A percentile compares a stretch with the other conserved stretches of the same genome.
These are phyloP conservation scores for Platycheirus albimanus DNA, from an alignment of 2,888 invertebrate species.

Conservation along the genomic window DNA sequence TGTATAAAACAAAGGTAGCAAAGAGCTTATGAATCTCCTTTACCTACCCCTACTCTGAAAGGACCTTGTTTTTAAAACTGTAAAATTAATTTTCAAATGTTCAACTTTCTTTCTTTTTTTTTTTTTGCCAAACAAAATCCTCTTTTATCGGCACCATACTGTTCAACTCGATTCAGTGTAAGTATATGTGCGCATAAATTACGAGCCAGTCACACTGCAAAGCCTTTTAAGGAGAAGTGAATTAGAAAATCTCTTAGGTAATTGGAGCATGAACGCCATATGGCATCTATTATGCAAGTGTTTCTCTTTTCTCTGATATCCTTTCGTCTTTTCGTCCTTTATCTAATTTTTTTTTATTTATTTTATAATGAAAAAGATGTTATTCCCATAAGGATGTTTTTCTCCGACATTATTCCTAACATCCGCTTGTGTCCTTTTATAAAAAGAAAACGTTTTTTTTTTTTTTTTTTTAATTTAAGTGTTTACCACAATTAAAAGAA, in stretches of 20 bases:
- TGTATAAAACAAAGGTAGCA: no score
- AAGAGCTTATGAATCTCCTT: slow-evolving; percentile 9
- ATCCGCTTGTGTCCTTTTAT: slow-evolving; percentile 42
- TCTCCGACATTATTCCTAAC: slow-evolving; percentile 13
- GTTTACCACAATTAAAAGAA: slow-evolving; percentile 68
- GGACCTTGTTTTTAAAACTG: slow-evolving; percentile 14
- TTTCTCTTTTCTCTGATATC: slow-evolving; percentile 36
- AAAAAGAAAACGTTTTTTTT: slow-evolving; percentile 13
- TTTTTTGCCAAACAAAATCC: slow-evolving; percentile 19
- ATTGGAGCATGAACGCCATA: slow-evolving; percentile 72
- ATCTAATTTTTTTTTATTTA: neutral
- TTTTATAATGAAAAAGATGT: slow-evolving; percentile 17
- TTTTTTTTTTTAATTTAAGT: no score
- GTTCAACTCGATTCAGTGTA: slow-evolving; percentile 12
- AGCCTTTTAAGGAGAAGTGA: slow-evolving; percentile 53
- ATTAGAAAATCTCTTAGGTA: slow-evolving; percentile 70
- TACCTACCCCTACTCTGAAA: neutral
- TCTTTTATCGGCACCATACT: slow-evolving; percentile 27
- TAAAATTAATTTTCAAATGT: slow-evolving; percentile 47
- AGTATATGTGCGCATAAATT: slow-evolving; percentile 61
- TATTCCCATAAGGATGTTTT: slow-evolving; percentile 26
- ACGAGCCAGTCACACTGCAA: slow-evolving; percentile 41
- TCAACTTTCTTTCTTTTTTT: slow-evolving; percentile 21
- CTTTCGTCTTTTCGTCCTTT: slow-evolving; percentile 13
- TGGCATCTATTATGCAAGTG: slow-evolving; percentile 70